phyloP scores from a whole-genome alignment of 2,888 invertebrate species.

The Meliscaeva auricollis region DNA sequence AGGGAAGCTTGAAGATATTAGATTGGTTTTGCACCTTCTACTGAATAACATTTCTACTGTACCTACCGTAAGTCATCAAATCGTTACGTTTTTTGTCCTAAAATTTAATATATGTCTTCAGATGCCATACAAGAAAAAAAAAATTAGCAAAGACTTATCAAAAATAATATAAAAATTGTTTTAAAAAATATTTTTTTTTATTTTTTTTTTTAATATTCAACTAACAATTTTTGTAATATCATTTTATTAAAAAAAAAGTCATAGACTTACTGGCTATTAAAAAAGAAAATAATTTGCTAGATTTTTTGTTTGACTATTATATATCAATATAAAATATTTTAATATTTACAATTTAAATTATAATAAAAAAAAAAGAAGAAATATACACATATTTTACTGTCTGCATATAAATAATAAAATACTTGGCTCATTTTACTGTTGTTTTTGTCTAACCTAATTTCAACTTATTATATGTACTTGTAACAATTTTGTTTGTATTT shows the following conservation, averaged over 20 bases:
- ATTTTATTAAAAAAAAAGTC: conserved; percentile 59
- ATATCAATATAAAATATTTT: conserved; percentile 46
- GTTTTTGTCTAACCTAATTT: conserved; percentile 3
- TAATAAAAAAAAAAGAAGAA: too few species aligned
- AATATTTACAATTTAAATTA: conserved; percentile 43
- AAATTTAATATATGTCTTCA: too few species aligned
- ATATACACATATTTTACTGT: conserved; percentile 10
- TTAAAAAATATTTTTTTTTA: conserved; percentile 42
- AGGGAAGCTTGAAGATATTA: too few species aligned
- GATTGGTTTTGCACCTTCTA: too few species aligned
- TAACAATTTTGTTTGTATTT: conserved; percentile 31
- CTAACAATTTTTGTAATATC: conserved; percentile 61
- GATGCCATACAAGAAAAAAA: too few species aligned
- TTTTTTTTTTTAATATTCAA: conserved; percentile 64
- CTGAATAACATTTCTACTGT: too few species aligned
- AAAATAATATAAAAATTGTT: conserved; percentile 5
- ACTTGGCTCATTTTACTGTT: conserved; percentile 64
- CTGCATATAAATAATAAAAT: conserved; percentile 56
- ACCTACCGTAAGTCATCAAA: too few species aligned
- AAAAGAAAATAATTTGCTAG: conserved; percentile 66
- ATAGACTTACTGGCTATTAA: conserved; percentile 67
- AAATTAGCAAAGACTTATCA: background rate
- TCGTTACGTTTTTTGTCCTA: too few species aligned
- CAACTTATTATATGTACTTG: background rate
- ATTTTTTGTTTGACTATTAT: conserved; percentile 57